Base-by-base conservation (phyloP, 1,140 invertebrate genomes). In the Gonatopus flavifemur region DNA sequence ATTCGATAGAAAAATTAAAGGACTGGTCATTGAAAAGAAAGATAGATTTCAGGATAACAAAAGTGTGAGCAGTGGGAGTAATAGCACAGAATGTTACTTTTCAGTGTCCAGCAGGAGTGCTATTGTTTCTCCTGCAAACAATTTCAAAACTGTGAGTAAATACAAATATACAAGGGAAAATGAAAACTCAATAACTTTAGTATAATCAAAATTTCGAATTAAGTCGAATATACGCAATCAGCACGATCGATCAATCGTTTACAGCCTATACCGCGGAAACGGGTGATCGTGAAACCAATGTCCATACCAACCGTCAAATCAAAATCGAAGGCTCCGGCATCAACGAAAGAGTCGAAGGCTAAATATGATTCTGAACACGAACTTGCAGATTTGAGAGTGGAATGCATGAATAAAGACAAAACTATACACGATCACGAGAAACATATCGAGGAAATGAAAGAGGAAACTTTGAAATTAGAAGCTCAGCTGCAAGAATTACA, bases 351-450 rank as follows among this genome's bases (percentile, higher is more conserved):
- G 36, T 20, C 55, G 35, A 66, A 54, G 20, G 50, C 56, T 20
- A 48, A 65, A 10, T 74, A 77, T 15, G 62, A 74, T 31, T 52
- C 55, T 0, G 37, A 52, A 15, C 50, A 72, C n/a, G 63, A 76
- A 43, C 50, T 75, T n/a, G 64, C 68, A 3, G 76, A 76, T 66
- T 63, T 78, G 13, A 70, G 65, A 46, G 62, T 72, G 19, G 74
- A 77, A 45, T 74, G 72, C 55, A 42, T 19, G 10, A 77, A 77
- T 21, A 78, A 78, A 48, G 52, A 70, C 19, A 71, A 64, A 49
- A 74, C 70, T 15, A 76, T 78, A 49, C 49, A 53, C 4, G 76
- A 78, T 42, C 62, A 72, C 22, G 72, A 74, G 15, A 69, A 67
- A 25, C 66, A 67, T 0, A 72, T 77, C 0, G 67, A 69, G 22